These are phyloP conservation scores for Pongo abelii DNA, from an alignment of 2,113 vertebrate species.

Conservation along the genomic window DNA sequence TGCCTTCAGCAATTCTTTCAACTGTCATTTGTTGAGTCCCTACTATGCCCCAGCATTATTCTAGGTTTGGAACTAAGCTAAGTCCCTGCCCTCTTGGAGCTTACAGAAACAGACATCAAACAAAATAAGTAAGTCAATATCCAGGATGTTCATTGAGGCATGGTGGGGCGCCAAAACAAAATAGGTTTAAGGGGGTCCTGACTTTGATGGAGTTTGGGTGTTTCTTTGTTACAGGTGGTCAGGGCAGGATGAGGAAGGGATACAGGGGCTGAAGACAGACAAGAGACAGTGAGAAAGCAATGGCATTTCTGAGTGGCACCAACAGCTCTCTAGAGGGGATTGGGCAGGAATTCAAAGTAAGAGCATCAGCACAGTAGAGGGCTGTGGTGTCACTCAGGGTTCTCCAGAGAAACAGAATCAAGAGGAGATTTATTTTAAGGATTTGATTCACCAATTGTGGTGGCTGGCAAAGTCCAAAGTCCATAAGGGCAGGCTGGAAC, in stretches of 20 bases:
- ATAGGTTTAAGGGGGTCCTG: neutral
- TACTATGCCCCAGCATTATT: neutral
- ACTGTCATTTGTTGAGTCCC: neutral
- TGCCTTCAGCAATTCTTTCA: too few species aligned
- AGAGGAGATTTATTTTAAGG: neutral
- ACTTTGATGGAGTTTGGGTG: neutral
- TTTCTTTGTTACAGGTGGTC: neutral
- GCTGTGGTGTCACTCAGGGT: too few species aligned
- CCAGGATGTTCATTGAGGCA: neutral
- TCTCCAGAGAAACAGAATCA: neutral
- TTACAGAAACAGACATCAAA: neutral
- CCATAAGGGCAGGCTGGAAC: neutral
- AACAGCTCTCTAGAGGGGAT: neutral
- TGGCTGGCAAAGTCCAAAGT: neutral
- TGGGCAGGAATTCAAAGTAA: neutral
- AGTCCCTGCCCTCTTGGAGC: neutral
- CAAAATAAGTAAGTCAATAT: neutral
- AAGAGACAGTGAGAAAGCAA: neutral
- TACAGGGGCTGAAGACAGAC: neutral
- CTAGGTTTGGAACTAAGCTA: neutral
- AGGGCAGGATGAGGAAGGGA: neutral
- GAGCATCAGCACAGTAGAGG: fast-evolving
- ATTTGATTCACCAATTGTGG: neutral
- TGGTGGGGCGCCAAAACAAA: neutral
- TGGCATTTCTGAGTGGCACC: too few species aligned